Percentiles rank a stretch among this genome's conserved stretches.
Conservation (phyloP, 2,888 invertebrate genomes). For the Dioctria linearis region DNA sequence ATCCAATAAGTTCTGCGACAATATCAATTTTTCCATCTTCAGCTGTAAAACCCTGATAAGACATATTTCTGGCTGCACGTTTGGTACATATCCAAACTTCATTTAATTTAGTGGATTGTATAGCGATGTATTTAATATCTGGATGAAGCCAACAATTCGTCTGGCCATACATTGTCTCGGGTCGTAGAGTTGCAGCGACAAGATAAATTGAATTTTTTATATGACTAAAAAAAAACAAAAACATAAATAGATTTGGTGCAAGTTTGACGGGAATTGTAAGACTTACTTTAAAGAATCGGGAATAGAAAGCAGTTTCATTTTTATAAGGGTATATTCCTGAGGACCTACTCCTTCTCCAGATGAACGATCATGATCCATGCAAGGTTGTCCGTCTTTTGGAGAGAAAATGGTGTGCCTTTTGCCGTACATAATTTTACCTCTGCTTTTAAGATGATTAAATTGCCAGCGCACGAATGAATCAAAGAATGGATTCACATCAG, state of each 20-base stretch:
- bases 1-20: conserved; percentile 79
- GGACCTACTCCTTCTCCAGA: conserved; percentile 98
- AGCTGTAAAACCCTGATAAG: conserved; percentile 91
- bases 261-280: background rate
- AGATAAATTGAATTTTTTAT: conserved; percentile 71
- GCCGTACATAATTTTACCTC: conserved; percentile 95
- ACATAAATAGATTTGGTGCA: background rate
- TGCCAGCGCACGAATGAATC: conserved; percentile 99
- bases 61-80: conserved; percentile 95
- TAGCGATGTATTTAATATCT: conserved; percentile 93
- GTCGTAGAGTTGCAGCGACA: conserved; percentile 97
- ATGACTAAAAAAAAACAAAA: conserved; percentile 60
- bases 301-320: conserved; percentile 83
- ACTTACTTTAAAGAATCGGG: conserved; percentile 76
- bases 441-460: conserved; percentile 86
- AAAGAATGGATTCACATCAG: conserved; percentile 97
- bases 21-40: conserved; percentile 85
- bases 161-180: conserved; percentile 99
- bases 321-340: conserved; percentile 97
- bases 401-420: conserved; percentile 98
- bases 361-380: conserved; percentile 99
- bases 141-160: conserved; percentile 99
- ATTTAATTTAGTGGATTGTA: conserved; percentile 77
- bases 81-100: conserved; percentile 91
- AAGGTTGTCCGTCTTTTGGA: conserved; percentile 96